These are phyloP conservation scores for Scomber scombrus DNA, from an alignment of 2,113 vertebrate species.

Conservation along the genomic window DNA sequence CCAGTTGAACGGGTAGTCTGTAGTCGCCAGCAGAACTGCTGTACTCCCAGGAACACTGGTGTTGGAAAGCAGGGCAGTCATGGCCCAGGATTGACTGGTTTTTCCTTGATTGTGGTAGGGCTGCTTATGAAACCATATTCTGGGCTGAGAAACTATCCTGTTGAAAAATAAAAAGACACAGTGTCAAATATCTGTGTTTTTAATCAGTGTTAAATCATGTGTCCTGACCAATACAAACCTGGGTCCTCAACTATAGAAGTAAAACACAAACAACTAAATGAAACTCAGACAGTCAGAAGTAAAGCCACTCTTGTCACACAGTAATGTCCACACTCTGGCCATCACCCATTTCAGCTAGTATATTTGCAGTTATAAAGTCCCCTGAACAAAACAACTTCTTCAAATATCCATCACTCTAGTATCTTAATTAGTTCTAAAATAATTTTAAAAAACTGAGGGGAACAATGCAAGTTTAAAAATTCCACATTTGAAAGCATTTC, in stretches of 20 bases:
- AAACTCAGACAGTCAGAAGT: too few species aligned
- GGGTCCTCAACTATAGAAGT: too few species aligned
- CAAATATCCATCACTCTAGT: background rate
- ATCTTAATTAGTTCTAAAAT: background rate
- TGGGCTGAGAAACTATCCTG: slow-evolving; percentile 49
- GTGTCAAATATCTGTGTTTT: background rate
- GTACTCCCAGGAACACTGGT: slow-evolving; percentile 56
- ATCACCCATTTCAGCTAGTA: background rate
- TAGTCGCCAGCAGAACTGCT: slow-evolving; percentile 40
- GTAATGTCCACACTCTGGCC: background rate
- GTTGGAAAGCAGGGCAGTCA: slow-evolving; percentile 71
- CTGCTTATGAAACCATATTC: slow-evolving; percentile 64
- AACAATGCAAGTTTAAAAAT: too few species aligned
- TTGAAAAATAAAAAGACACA: background rate
- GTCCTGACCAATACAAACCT: too few species aligned
- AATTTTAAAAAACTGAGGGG: background rate
- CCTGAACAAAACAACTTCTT: slow-evolving; percentile 10
- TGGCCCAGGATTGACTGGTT: slow-evolving; percentile 49
- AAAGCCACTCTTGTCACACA: background rate
- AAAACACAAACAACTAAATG: too few species aligned
- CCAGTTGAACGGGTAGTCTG: slow-evolving; percentile 69
- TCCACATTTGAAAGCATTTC: too few species aligned
- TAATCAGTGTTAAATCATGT: background rate
- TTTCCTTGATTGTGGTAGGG: slow-evolving; percentile 20
- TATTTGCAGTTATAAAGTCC: background rate